These are phyloP conservation scores for Euwallacea similis DNA, from an alignment of 1,140 invertebrate species.

Conservation along the genomic window DNA sequence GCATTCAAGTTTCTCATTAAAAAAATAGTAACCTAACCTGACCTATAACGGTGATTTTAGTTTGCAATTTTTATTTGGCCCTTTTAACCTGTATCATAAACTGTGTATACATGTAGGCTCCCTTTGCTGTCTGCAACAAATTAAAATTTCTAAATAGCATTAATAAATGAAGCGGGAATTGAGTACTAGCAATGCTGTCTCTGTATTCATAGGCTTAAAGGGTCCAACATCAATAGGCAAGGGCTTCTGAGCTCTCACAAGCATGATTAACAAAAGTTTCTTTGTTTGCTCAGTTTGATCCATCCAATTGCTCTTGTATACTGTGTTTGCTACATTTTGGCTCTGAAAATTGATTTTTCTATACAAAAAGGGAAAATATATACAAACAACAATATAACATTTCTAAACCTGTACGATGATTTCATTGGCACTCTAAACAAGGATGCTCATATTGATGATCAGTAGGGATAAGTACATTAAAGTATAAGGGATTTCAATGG, in stretches of 20 bases:
- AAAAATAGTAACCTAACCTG: too few species aligned
- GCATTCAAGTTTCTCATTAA: too few species aligned
- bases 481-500: neutral
- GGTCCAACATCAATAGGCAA: neutral
- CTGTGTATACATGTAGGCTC: constrained; percentile 7
- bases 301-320: constrained; percentile 16
- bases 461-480: neutral
- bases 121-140: constrained; percentile 7
- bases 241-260: constrained; percentile 9
- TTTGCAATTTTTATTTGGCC: neutral
- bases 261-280: constrained; percentile 2
- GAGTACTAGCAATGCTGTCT: constrained; percentile 3
- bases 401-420: constrained; percentile 9
- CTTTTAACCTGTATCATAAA: neutral
- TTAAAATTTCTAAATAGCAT: neutral
- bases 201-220: constrained; percentile 3
- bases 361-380: too few species aligned
- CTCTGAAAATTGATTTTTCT: constrained; percentile 11
- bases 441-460: neutral
- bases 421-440: constrained; percentile 10
- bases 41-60: too few species aligned
- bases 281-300: constrained; percentile 6
- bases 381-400: neutral
- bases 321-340: neutral
- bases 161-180: neutral